A percentile compares a stretch with the other conserved stretches of the same genome.
Conservation (phyloP, 2,113 vertebrate species). For the Dendrocopos noguchii region DNA sequence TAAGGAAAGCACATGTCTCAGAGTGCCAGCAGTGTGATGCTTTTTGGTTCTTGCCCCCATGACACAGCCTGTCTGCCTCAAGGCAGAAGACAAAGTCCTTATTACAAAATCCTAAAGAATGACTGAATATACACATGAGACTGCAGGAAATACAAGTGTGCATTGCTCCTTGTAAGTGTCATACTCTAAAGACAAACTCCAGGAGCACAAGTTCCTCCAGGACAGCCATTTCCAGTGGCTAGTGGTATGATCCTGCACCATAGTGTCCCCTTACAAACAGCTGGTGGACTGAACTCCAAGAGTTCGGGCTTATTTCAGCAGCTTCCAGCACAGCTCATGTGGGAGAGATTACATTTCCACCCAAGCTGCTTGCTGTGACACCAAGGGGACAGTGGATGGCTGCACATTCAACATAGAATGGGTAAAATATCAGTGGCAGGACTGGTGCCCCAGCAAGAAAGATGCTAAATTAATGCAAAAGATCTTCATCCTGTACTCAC, state of each 20-base stretch:
- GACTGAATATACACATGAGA: not conserved
- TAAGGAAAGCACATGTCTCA: not conserved
- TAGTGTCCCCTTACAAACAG: not conserved
- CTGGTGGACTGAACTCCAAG: not conserved
- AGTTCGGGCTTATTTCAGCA: not conserved
- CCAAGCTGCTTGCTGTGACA: not conserved
- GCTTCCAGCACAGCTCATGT: not conserved
- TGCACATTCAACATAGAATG: not conserved
- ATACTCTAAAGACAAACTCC: not conserved
- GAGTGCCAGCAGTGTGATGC: not conserved
- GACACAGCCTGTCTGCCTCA: not conserved
- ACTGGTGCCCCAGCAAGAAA: not conserved
- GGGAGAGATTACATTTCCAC: not conserved
- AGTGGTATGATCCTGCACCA: not conserved
- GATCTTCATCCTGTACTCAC: not conserved
- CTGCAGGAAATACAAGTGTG: not conserved
- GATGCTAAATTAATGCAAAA: not conserved
- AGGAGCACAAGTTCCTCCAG: not conserved
- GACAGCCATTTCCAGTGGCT: not conserved
- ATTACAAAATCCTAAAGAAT: not conserved
- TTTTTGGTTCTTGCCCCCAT: not conserved
- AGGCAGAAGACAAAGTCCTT: not conserved
- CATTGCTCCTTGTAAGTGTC: not conserved
- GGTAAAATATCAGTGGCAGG: not conserved
- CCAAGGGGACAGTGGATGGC: not conserved